Base-by-base conservation (phyloP, 2,797 vertebrate species). In the Caiman crocodilus region DNA sequence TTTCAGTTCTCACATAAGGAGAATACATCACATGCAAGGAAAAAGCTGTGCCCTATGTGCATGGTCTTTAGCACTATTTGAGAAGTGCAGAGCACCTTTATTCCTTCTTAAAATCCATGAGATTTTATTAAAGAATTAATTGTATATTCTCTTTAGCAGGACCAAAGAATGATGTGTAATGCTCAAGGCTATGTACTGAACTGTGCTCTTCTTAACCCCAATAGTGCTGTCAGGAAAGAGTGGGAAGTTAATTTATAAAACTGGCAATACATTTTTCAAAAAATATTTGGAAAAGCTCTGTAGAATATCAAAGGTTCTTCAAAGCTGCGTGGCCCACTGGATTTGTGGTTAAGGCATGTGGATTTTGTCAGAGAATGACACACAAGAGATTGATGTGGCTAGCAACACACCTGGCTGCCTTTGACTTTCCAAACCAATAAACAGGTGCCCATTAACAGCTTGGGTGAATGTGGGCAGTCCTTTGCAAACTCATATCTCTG, bases 211-310 rank as follows among this genome's bases (percentile, higher is more conserved):
- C 69, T 79, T 89, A 25, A 23, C 81, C 25, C 79, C 76, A 57
- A 25, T 74, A 63, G 42, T n/a, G 69, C 92, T 88, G 30, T 58
- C 82, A 89, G 79, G 88, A 76, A 88, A 93, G 61, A 58, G 56
- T 74, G 55, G 65, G 92, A 78, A 80, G 55, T 90, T 88, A 84
- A 92, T 94, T 94, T 90, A 75, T 65, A 89, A 92, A 94, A 90
- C 79, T 77, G 57, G 63, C 67, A 76, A 93, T 30, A 63, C 15
- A 73, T 81, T 91, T 94, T 71, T 79, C 2, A 81, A 85, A 89
- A 76, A 64, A 80, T 56, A 65, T 21, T 15, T 50, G 42, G 42
- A 50, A 50, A 50, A 50, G 42, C 42, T 50, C 42, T 50, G 42
- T 50, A 50, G 42, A 50, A 50, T 50, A 50, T 50, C 42, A 50